These are phyloP conservation scores for Ormyrus nitidulus DNA, from an alignment of 2,888 invertebrate genomes.

Conservation along the genomic window DNA sequence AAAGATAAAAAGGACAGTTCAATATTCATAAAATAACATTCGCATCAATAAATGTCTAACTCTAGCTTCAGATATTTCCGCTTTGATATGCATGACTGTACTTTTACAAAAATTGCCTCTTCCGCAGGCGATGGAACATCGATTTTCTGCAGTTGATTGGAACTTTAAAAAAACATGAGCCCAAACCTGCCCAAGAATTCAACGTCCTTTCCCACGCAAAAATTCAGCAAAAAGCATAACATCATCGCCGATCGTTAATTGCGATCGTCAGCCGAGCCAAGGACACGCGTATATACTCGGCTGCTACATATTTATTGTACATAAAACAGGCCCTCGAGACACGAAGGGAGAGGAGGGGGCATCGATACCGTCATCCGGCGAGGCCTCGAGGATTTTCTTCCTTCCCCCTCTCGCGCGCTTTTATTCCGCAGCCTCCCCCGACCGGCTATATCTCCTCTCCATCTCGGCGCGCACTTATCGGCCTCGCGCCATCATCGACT, in stretches of 20 bases:
- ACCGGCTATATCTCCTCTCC: background rate
- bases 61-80: too few relatives aligned
- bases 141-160: too few relatives aligned
- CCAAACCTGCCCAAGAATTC: too few relatives aligned
- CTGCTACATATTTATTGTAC: constrained; percentile 54
- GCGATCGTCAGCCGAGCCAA: background rate
- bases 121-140: too few relatives aligned
- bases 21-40: too few relatives aligned
- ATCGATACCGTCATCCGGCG: background rate
- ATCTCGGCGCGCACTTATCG: constrained; percentile 15
- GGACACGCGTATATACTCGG: background rate
- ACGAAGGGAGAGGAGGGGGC: background rate
- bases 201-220: too few relatives aligned
- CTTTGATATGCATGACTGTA: too few relatives aligned
- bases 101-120: too few relatives aligned
- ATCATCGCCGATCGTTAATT: constrained; percentile 19
- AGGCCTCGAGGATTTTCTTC: constrained; percentile 31
- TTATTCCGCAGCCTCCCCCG: constrained; percentile 1
- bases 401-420: constrained; percentile 14
- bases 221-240: background rate
- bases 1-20: too few relatives aligned
- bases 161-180: too few relatives aligned
- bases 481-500: constrained; percentile 18
- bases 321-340: constrained; percentile 53
- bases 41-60: too few relatives aligned